These are phyloP conservation scores for Argyrosomus regius DNA, from an alignment of 2,797 vertebrate genomes.

Conservation along the genomic window DNA sequence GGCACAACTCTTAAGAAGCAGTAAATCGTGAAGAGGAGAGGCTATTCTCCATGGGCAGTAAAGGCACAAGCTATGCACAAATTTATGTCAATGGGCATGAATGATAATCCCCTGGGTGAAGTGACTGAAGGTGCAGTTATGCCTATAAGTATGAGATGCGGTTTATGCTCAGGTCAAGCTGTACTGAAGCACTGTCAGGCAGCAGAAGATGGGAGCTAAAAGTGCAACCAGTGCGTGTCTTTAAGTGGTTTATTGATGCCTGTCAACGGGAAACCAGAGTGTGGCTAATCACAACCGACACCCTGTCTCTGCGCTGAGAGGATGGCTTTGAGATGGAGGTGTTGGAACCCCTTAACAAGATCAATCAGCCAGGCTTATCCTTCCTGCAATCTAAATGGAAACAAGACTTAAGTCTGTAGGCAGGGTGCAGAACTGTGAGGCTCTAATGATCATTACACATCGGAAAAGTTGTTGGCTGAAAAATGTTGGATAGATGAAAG, in stretches of 20 bases:
- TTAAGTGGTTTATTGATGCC: slow-evolving; percentile 72
- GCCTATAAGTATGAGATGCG: slow-evolving; percentile 32
- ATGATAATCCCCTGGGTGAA: slow-evolving; percentile 21
- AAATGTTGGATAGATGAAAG: slow-evolving; percentile 2
- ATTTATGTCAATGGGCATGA: slow-evolving; percentile 25
- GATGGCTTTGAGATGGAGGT: slow-evolving; percentile 32
- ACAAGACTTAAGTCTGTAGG: slow-evolving; percentile 3
- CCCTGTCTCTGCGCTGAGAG: slow-evolving; percentile 22
- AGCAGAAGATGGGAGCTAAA: slow-evolving; percentile 26
- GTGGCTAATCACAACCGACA: slow-evolving; percentile 63
- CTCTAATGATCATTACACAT: background rate
- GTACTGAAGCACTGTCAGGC: slow-evolving; percentile 25
- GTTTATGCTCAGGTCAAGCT: slow-evolving; percentile 45
- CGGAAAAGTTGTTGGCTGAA: background rate
- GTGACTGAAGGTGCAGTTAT: slow-evolving; percentile 12
- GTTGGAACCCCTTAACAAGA: slow-evolving; percentile 48
- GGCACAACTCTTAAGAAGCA: background rate
- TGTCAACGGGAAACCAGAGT: slow-evolving; percentile 49
- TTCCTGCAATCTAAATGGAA: slow-evolving; percentile 39
- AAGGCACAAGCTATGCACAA: slow-evolving; percentile 8
- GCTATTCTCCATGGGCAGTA: background rate
- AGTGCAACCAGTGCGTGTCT: slow-evolving; percentile 33
- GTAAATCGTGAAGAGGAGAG: background rate
- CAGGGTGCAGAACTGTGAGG: background rate
- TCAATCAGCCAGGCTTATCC: slow-evolving; percentile 58